Percentiles rank a stretch among this genome's conserved stretches.
phyloP scores from a whole-genome alignment of 2,797 vertebrate species.

The Sebastes oblongus region DNA sequence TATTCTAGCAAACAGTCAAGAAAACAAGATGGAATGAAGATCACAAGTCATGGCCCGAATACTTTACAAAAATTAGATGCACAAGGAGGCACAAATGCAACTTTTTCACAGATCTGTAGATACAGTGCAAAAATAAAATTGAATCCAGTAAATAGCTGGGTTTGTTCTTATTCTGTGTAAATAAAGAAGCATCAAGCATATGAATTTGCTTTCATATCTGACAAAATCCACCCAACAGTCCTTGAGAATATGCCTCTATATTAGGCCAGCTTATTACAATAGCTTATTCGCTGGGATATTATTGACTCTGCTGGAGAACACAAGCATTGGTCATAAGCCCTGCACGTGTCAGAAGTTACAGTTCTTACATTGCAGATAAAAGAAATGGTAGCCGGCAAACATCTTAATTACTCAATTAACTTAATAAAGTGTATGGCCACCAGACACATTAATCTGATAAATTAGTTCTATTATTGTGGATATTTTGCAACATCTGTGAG shows the following conservation, averaged over 20 bases:
- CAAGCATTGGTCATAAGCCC: constrained; percentile 35
- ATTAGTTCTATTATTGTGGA: constrained; percentile 11
- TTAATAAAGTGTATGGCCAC: background rate
- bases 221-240: constrained; percentile 45
- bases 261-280: constrained; percentile 62
- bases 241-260: constrained; percentile 67
- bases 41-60: constrained; percentile 25
- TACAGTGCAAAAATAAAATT: constrained; percentile 73
- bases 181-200: constrained; percentile 60
- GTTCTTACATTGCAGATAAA: constrained; percentile 18
- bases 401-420: constrained; percentile 12
- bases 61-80: constrained; percentile 41
- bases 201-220: constrained; percentile 41
- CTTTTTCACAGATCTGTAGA: constrained; percentile 74
- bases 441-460: background rate
- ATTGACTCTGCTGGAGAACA: constrained; percentile 55
- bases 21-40: constrained; percentile 39
- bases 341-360: constrained; percentile 34
- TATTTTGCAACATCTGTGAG: constrained; percentile 19
- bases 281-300: constrained; percentile 78
- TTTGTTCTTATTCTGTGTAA: constrained; percentile 53
- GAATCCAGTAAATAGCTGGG: constrained; percentile 55
- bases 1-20: constrained; percentile 29
- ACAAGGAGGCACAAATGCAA: constrained; percentile 53
- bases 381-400: constrained; percentile 22